Conservation (phyloP, 1,140 invertebrate species). For the Apis florea region DNA sequence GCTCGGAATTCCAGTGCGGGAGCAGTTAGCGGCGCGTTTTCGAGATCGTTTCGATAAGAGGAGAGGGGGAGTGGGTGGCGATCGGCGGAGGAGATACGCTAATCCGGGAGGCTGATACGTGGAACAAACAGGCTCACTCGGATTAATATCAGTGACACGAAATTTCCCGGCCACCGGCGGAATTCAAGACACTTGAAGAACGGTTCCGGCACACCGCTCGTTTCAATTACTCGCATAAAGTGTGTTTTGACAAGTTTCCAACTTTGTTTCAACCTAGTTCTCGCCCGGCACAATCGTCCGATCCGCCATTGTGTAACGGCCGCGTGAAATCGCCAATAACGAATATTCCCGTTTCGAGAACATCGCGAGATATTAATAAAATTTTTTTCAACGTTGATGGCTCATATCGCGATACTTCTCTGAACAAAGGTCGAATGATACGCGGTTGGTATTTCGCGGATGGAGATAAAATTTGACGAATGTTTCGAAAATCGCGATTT, state of each 20-base stretch:
- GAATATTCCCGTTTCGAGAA: neutral
- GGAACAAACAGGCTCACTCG: neutral
- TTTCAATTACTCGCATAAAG: slow-evolving; percentile 43
- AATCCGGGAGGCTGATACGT: slow-evolving; percentile 30
- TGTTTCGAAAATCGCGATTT: neutral
- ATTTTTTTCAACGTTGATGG: neutral
- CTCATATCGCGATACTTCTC: neutral
- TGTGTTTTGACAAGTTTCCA: slow-evolving; percentile 35
- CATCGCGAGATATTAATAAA: too few relatives aligned
- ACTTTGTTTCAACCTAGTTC: slow-evolving; percentile 33
- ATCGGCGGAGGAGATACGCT: slow-evolving; percentile 27
- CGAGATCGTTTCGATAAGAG: slow-evolving; percentile 28
- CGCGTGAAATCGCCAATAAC: slow-evolving; percentile 14
- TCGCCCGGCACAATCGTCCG: neutral
- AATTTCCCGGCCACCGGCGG: neutral
- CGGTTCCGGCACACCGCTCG: neutral
- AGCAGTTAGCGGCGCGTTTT: slow-evolving; percentile 3
- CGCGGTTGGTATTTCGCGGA: too few relatives aligned
- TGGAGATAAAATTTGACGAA: neutral
- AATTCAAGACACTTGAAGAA: slow-evolving; percentile 31
- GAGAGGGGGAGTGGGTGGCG: neutral
- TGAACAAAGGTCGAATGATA: neutral
- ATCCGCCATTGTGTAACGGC: neutral
- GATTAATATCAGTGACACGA: slow-evolving; percentile 14
- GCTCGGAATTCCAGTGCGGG: neutral